Conservation (phyloP, 1,140 invertebrate genomes). For the Apis cerana region DNA sequence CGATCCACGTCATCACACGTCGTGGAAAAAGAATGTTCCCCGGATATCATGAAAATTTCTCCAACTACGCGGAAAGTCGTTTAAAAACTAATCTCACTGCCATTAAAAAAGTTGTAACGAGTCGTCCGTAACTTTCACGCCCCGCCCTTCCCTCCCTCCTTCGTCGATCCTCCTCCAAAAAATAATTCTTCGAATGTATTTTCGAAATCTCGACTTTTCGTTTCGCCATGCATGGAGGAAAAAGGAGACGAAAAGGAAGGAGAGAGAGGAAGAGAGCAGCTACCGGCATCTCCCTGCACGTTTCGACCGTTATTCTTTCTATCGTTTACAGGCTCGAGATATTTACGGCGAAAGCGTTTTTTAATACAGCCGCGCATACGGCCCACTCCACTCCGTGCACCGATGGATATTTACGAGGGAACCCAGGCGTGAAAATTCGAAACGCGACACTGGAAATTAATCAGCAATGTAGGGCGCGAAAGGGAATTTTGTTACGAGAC, state of each 20-base stretch:
- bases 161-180: not conserved
- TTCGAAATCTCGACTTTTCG: constrained; percentile 31
- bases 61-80: constrained; percentile 24
- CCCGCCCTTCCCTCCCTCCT: not conserved
- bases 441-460: not conserved
- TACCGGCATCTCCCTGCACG: not conserved
- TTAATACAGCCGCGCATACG: constrained; percentile 4
- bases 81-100: constrained; percentile 47
- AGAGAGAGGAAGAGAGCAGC: not conserved
- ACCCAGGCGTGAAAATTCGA: not conserved
- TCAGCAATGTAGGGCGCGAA: not conserved
- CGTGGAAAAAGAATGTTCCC: constrained; percentile 23
- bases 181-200: constrained; percentile 26
- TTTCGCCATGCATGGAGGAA: not conserved
- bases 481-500: not conserved
- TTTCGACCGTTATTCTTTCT: not conserved
- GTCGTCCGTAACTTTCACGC: constrained; percentile 33
- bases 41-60: constrained; percentile 46
- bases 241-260: too few relatives aligned
- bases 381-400: not conserved
- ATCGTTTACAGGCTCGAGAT: not conserved
- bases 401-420: not conserved
- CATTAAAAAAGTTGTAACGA: constrained; percentile 50
- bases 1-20: constrained; percentile 10
- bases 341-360: constrained; percentile 14